Evolutionary conservation across 2,113 vertebrate genomes (phyloP), one percentile per base, ranked within the genome.

Genomic region (Nyctereutes procyonoides): DNA sequence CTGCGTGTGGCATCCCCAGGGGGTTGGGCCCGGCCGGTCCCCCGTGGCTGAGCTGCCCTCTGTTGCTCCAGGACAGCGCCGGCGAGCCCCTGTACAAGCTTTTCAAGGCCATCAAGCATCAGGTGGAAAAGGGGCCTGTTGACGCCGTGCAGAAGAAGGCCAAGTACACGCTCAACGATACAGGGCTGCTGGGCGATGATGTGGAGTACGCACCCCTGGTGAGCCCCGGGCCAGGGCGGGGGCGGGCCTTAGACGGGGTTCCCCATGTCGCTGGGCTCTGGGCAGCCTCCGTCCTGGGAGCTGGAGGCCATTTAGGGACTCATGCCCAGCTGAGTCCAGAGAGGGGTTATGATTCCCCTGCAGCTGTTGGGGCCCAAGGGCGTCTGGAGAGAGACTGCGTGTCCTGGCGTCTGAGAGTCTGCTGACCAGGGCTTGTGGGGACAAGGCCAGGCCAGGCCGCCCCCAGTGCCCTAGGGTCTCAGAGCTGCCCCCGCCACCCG

Each of bases 131-230:
- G 96, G 99, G 99, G 0, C 99, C 99, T 0, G 99, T 99, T 96
- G 99, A 99, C 83, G 99, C 99, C 0, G 99, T 99, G 93, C 98
- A 99, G 98, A 99, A 99, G 98, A 99, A 99, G 96, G 99, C 99
- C 98, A 99, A 99, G 65, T 99, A 99, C 98, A 99, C 99, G 0
- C 97, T 99, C 96, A 99, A 99, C 10, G 99, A 99, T 96, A 99
- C 99, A 0, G 99, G 99, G 8, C 99, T 99, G 85, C 98, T 99
- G 97, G 99, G 99, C 26, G 99, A 99, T 67, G 99, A 99, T 22
- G 99, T 99, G 1, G 99, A 99, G 96, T 99, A 99, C 67, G 98
- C 98, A 0, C 98, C 99, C 0, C 98, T 99, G 99, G 99, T 99
- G 87, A 99, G 99, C 51, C 2, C 26, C 6, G 2, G 16, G 17